Evolutionary conservation across 2,888 invertebrate genomes (phyloP).

Genomic region (Drosophila koepferae): DNA sequence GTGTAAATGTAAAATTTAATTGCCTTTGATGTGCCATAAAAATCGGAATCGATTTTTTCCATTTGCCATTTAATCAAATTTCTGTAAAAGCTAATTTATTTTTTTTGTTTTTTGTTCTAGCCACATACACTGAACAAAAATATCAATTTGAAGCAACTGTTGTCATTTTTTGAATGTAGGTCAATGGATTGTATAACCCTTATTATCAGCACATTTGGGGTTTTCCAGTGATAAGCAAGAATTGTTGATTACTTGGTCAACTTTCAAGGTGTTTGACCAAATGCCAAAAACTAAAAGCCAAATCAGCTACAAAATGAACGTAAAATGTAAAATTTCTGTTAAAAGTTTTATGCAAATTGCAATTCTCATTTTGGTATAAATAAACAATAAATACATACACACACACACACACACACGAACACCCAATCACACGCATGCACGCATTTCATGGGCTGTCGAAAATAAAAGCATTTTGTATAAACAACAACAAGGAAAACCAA

Average conservation of each 20-base stretch:
- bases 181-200: slow-evolving; percentile 57
- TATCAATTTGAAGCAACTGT: slow-evolving; percentile 6
- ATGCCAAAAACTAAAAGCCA: not conserved
- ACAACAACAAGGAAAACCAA: slow-evolving; percentile 20
- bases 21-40: slow-evolving; percentile 45
- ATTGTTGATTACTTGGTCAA: slow-evolving; percentile 27
- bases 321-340: slow-evolving; percentile 24
- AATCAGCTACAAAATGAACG: slow-evolving; percentile 2
- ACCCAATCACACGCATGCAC: not conserved
- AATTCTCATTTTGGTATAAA: slow-evolving; percentile 46
- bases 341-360: slow-evolving; percentile 42
- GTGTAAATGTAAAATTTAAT: slow-evolving; percentile 44
- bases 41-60: slow-evolving; percentile 21
- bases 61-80: slow-evolving; percentile 23
- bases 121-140: not conserved
- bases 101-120: not conserved
- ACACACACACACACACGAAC: not conserved
- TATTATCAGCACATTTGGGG: slow-evolving; percentile 37
- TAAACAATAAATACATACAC: slow-evolving; percentile 2
- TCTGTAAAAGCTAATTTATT: slow-evolving; percentile 7
- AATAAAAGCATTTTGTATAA: slow-evolving; percentile 33
- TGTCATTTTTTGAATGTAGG: slow-evolving; percentile 37
- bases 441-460: slow-evolving; percentile 36
- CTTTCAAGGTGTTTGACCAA: slow-evolving; percentile 17
- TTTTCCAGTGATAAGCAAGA: slow-evolving; percentile 44